phyloP scores from a whole-genome alignment of 2,888 invertebrate genomes.

The Meganola albula region DNA sequence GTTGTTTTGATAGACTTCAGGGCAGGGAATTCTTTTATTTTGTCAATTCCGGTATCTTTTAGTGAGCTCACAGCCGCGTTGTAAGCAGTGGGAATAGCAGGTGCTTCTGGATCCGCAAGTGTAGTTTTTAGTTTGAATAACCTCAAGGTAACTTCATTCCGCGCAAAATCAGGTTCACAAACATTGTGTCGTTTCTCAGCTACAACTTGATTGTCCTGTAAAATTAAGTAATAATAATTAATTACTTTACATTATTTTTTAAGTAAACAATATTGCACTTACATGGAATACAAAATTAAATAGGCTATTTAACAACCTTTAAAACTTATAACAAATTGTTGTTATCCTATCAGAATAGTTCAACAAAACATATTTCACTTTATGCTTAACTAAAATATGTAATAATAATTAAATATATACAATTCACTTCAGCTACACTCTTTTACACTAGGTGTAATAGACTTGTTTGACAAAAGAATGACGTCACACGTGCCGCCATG shows the following conservation, averaged over 20 bases:
- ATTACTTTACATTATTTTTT: constrained; percentile 10
- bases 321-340: constrained; percentile 9
- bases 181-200: constrained; percentile 11
- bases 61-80: constrained; percentile 11
- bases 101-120: constrained; percentile 14
- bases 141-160: constrained; percentile 11
- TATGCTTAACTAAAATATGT: constrained; percentile 9
- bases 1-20: constrained; percentile 11
- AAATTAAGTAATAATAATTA: constrained; percentile 10
- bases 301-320: constrained; percentile 9
- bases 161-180: constrained; percentile 13
- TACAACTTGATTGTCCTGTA: constrained; percentile 9
- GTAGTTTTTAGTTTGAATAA: constrained; percentile 11
- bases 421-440: constrained; percentile 10
- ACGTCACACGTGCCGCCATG: constrained; percentile 10
- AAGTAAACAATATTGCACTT: constrained; percentile 9
- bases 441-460: constrained; percentile 9
- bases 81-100: constrained; percentile 14
- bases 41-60: constrained; percentile 13
- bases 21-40: constrained; percentile 12
- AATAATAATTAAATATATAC: constrained; percentile 10
- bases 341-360: constrained; percentile 10
- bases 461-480: constrained; percentile 9
- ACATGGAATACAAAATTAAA: constrained; percentile 9
- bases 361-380: constrained; percentile 9